Conservation (phyloP, 1,140 invertebrate species). For the Steinernema feltiae region DNA sequence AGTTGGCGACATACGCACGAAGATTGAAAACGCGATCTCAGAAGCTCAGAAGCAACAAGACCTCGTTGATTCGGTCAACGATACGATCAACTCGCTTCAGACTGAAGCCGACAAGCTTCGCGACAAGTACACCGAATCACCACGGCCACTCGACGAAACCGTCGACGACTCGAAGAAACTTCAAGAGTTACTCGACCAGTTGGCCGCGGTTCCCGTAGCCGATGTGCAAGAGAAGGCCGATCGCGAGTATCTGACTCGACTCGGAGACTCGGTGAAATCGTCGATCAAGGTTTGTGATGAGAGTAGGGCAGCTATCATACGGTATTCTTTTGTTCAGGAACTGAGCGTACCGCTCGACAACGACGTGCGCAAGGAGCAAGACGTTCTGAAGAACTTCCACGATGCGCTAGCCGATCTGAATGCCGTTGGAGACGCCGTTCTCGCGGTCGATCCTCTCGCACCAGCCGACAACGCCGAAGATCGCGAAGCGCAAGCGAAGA, state of each 20-base stretch:
- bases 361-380: not conserved
- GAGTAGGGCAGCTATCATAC: not conserved
- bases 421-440: not conserved
- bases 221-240: constrained; percentile 19
- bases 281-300: not conserved
- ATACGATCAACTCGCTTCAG: not conserved
- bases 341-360: not conserved
- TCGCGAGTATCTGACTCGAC: not conserved
- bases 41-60: not conserved
- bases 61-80: not conserved
- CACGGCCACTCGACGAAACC: constrained; percentile 22
- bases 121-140: constrained; percentile 17
- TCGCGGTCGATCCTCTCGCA: not conserved
- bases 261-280: not conserved
- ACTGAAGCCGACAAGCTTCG: constrained; percentile 17
- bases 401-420: not conserved
- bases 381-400: not conserved
- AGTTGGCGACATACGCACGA: not conserved
- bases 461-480: not conserved
- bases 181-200: constrained; percentile 23
- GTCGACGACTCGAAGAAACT: constrained; percentile 26
- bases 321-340: not conserved
- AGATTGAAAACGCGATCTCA: not conserved
- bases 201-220: constrained; percentile 23
- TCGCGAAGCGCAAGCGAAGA: not conserved